These are phyloP conservation scores for Zapornia atra DNA, from an alignment of 2,113 vertebrate species.

Conservation along the genomic window DNA sequence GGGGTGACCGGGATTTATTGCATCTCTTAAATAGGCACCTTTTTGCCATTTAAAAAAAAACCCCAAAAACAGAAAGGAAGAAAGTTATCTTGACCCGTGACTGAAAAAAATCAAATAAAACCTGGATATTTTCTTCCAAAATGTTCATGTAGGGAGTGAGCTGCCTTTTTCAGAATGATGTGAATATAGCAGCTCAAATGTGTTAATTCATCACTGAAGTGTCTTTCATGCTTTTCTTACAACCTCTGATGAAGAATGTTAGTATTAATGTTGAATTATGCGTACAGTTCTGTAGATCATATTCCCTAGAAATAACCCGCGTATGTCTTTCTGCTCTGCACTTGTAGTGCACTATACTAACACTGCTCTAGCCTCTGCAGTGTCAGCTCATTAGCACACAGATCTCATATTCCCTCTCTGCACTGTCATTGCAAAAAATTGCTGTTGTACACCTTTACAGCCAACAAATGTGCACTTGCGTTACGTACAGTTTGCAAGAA, in stretches of 20 bases:
- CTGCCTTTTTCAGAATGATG: not conserved
- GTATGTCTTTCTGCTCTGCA: slow-evolving; percentile 72
- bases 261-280: slow-evolving; percentile 32
- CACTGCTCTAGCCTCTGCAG: slow-evolving; percentile 91
- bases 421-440: slow-evolving; percentile 94
- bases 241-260: slow-evolving; percentile 6
- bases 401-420: slow-evolving; percentile 93
- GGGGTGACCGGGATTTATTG: not conserved
- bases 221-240: not conserved
- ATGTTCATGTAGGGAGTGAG: not conserved
- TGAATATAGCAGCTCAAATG: not conserved
- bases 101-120: not conserved
- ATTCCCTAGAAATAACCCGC: slow-evolving; percentile 54
- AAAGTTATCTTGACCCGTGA: not conserved
- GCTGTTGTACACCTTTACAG: slow-evolving; percentile 87
- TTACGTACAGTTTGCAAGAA: slow-evolving; percentile 73
- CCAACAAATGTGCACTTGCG: slow-evolving; percentile 80
- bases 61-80: not conserved
- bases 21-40: not conserved
- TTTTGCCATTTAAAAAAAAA: not conserved
- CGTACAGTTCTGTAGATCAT: slow-evolving; percentile 4
- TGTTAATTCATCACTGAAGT: not conserved
- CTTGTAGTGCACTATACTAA: slow-evolving; percentile 83
- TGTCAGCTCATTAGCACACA: slow-evolving; percentile 98
- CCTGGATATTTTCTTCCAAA: not conserved